Evolutionary conservation across 2,888 invertebrate genomes (phyloP).

Genomic region (Ectemnius lituratus): DNA sequence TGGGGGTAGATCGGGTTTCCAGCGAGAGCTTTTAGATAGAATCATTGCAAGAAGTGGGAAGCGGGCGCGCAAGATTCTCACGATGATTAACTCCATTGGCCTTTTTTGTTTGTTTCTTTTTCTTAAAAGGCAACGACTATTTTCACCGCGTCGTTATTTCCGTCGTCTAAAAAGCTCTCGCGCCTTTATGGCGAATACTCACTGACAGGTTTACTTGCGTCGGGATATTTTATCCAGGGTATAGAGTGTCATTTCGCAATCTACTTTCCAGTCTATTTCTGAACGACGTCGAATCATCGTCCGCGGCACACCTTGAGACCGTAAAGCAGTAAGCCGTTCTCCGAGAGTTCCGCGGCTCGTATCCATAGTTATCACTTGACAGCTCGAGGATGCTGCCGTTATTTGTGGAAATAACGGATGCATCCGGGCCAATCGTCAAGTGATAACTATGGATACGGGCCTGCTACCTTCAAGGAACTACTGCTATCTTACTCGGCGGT

Average conservation of each 20-base stretch:
- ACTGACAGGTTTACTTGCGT: background rate
- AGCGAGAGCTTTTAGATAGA: too few species aligned
- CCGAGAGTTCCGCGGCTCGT: slow-evolving; percentile 22
- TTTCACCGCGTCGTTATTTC: background rate
- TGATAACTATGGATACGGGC: slow-evolving; percentile 47
- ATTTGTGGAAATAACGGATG: background rate
- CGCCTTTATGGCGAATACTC: background rate
- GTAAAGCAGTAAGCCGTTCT: background rate
- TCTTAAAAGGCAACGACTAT: background rate
- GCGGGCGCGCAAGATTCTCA: background rate
- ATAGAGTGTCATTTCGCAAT: slow-evolving; percentile 1
- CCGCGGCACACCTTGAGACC: background rate
- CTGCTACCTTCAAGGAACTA: background rate
- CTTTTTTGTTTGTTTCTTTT: background rate
- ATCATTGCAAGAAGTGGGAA: too few species aligned
- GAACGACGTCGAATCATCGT: background rate
- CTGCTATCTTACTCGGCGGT: too few species aligned
- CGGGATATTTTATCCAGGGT: background rate
- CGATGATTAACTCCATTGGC: background rate
- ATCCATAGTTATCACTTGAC: slow-evolving; percentile 51
- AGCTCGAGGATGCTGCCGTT: slow-evolving; percentile 13
- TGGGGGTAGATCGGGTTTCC: too few species aligned
- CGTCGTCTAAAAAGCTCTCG: background rate
- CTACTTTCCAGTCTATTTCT: slow-evolving; percentile 4
- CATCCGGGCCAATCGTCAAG: slow-evolving; percentile 22